Evolutionary conservation across 1,140 invertebrate genomes (phyloP).

Genomic region (Drosophila mayri): DNA sequence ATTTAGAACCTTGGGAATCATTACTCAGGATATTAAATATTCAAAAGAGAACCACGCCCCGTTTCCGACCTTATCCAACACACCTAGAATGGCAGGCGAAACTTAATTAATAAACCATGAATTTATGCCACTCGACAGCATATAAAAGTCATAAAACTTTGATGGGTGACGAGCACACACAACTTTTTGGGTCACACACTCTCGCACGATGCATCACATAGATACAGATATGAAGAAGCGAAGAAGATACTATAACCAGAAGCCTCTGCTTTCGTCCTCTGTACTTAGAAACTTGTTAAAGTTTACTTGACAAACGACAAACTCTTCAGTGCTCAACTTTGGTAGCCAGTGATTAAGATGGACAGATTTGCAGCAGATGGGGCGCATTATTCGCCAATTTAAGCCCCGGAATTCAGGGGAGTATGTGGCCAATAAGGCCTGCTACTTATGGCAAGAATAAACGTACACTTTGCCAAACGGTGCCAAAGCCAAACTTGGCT

Average conservation of each 20-base stretch:
- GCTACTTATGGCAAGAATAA: slow-evolving; percentile 15
- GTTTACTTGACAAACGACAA: slow-evolving; percentile 40
- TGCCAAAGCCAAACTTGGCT: slow-evolving; percentile 34
- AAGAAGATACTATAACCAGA: slow-evolving; percentile 6
- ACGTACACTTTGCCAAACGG: slow-evolving; percentile 4
- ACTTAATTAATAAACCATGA: slow-evolving; percentile 67
- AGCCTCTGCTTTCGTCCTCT: slow-evolving; percentile 2
- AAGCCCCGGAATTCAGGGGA: slow-evolving; percentile 23
- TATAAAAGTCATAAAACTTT: slow-evolving; percentile 58
- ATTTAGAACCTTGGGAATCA: not conserved
- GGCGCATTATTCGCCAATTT: slow-evolving; percentile 40
- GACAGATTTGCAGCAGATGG: slow-evolving; percentile 32
- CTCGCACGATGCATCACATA: slow-evolving; percentile 8
- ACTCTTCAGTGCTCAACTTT: slow-evolving; percentile 23
- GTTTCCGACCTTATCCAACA: slow-evolving; percentile 8
- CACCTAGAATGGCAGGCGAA: slow-evolving; percentile 33
- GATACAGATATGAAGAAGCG: not conserved
- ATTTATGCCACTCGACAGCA: slow-evolving; percentile 58
- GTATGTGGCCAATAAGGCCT: slow-evolving; percentile 40
- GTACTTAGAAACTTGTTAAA: slow-evolving; percentile 42
- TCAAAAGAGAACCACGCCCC: slow-evolving; percentile 19
- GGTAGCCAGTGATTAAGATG: slow-evolving; percentile 34
- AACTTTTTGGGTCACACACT: slow-evolving; percentile 47
- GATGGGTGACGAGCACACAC: slow-evolving; percentile 41
- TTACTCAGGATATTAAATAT: slow-evolving; percentile 6